Conservation (phyloP, 2,888 invertebrate genomes). For the Gnatocerus cornutus region DNA sequence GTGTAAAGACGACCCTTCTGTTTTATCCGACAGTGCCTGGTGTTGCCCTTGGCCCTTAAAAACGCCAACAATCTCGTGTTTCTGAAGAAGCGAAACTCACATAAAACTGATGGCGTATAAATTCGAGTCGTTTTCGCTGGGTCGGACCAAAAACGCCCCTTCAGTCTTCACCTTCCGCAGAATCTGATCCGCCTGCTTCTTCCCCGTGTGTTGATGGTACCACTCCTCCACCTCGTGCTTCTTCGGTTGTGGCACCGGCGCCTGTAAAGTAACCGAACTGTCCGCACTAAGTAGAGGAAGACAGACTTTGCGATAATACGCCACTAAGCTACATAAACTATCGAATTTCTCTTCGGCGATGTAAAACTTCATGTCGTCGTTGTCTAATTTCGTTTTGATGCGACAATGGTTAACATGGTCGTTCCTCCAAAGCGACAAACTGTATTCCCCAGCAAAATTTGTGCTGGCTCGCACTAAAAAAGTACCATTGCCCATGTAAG, state of each 20-base stretch:
- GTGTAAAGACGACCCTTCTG: slow-evolving; percentile 93
- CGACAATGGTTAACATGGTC: slow-evolving; percentile 94
- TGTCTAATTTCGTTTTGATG: slow-evolving; percentile 91
- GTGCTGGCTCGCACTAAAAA: slow-evolving; percentile 95
- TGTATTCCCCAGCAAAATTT: slow-evolving; percentile 97
- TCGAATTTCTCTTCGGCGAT: slow-evolving; percentile 92
- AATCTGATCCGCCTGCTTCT: slow-evolving; percentile 91
- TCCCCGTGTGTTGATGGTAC: slow-evolving; percentile 89
- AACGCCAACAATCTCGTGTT: no score
- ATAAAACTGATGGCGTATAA: slow-evolving; percentile 97
- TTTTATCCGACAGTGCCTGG: slow-evolving; percentile 97
- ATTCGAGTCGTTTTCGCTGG: slow-evolving; percentile 88
- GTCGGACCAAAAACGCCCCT: slow-evolving; percentile 95
- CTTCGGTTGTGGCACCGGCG: slow-evolving; percentile 95
- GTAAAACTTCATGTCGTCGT: slow-evolving; percentile 91
- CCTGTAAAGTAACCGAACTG: slow-evolving; percentile 89
- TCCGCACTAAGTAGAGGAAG: slow-evolving; percentile 92
- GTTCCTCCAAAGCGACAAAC: slow-evolving; percentile 94
- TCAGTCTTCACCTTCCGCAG: slow-evolving; percentile 88
- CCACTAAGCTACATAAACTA: slow-evolving; percentile 92
- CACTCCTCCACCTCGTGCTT: slow-evolving; percentile 95
- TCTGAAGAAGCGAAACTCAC: slow-evolving; percentile 70
- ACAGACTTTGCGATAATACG: slow-evolving; percentile 82
- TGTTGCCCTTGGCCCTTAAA: slow-evolving; percentile 91
- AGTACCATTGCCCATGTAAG: slow-evolving; percentile 91